Percentiles rank a stretch among this genome's conserved stretches.
Conservation (phyloP, 64 coral and sea anemone genomes). For the Trachythela sp. region DNA sequence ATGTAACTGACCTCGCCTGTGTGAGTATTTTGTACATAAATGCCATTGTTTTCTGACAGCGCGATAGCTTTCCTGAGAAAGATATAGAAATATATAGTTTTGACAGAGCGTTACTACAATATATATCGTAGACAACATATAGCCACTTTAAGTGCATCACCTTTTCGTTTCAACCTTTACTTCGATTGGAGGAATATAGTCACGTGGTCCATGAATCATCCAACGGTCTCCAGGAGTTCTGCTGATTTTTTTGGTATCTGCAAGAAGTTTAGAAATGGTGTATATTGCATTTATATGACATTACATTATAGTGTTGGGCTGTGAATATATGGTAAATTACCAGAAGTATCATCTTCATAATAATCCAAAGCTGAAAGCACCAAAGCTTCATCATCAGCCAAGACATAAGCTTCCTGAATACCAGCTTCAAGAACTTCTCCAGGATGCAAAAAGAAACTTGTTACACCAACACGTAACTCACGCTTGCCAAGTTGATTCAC, state of each 20-base stretch:
- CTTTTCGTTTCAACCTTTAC: constrained; percentile 69
- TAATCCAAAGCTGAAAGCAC: constrained; percentile 70
- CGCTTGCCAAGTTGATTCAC: constrained; percentile 71
- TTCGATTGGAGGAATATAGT: constrained; percentile 87
- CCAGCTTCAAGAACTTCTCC: constrained; percentile 78
- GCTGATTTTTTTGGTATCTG: constrained; percentile 51
- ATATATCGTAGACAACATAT: too few relatives aligned
- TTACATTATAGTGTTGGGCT: background rate
- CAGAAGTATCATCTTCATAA: constrained; percentile 61
- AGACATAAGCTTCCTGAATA: constrained; percentile 65
- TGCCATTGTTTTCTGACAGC: constrained; percentile 79
- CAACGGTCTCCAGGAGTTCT: constrained; percentile 80
- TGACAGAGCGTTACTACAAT: too few relatives aligned
- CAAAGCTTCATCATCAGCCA: constrained; percentile 80
- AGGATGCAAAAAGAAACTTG: constrained; percentile 83
- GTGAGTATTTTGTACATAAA: constrained; percentile 76
- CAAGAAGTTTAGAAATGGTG: background rate
- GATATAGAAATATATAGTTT: background rate
- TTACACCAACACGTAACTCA: constrained; percentile 54
- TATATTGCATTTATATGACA: too few relatives aligned
- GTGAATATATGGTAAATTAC: background rate
- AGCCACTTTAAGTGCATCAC: too few relatives aligned
- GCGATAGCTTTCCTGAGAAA: constrained; percentile 74
- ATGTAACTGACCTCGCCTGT: constrained; percentile 49
- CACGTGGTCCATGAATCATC: constrained; percentile 85